Evolutionary conservation across 2,888 invertebrate species (phyloP), one percentile per base, ranked within the genome.

Genomic region (Vannuccia rotundouncinata): DNA sequence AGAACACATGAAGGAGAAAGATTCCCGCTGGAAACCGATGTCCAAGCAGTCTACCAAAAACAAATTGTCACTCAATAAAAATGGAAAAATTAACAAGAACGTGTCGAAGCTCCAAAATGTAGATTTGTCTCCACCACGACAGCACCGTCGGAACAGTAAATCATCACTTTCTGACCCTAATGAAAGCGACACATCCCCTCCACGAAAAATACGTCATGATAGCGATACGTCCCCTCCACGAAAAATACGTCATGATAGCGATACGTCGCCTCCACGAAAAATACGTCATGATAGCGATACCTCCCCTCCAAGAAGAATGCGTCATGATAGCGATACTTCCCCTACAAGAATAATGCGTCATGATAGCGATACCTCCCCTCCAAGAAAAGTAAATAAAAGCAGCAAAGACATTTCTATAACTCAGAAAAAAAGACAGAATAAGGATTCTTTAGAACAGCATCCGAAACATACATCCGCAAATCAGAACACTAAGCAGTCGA

Each of bases 1-100:
- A 0, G 90, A 91, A 79, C 91, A 92, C 82, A 84, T 93, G 5
- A 84, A 84, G 79, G 82, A 83, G 31, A 81, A 87, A 31, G 87
- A 87, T 81, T 81, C 83, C 13, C 87, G 84, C 80, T 81, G 85
- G 74, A 82, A 84, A 22, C 66, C 66, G 13, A 22, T 66, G 17
- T 27, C 5, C n/a, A n/a, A n/a, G 2, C 10, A 66, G 2, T n/a
- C 66, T n/a, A 27, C 5, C 22, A 66, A 66, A 27, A 2, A 13
- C 17, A 66, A 66, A 22, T 45, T 17, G 10, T 45, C 45, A 5
- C 17, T 17, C 45, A 66, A 66, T 17, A 66, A 66, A 22, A 66
- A 66, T 66, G 66, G 66, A 2, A 45, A 17, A 45, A 22, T 17
- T 27, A 66, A 22, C 5, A 66, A 66, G 25, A 17, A 17, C 5